phyloP scores from a whole-genome alignment of 2,797 vertebrate species.

The Pseudomugil tenellus region DNA sequence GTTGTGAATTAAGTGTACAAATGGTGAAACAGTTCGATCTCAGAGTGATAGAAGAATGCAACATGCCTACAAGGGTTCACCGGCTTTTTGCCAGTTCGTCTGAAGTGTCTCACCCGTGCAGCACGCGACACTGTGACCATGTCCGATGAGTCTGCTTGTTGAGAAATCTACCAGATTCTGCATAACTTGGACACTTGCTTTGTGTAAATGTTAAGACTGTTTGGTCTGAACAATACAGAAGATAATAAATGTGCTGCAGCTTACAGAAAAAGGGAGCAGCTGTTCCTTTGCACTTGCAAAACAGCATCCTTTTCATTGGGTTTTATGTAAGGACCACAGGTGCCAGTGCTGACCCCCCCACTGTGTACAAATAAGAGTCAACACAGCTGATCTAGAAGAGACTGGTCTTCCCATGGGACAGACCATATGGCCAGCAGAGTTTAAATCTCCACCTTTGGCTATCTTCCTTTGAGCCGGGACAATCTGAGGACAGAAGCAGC shows the following conservation, averaged over 20 bases:
- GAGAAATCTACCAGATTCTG: too few relatives aligned
- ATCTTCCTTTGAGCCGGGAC: constrained; percentile 46
- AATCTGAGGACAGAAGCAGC: constrained; percentile 42
- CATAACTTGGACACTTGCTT: neutral
- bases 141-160: constrained; percentile 5
- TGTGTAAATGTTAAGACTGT: neutral
- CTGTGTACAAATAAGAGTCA: neutral
- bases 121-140: constrained; percentile 1
- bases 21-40: constrained; percentile 6
- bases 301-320: constrained; percentile 7
- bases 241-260: neutral
- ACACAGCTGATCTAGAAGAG: constrained; percentile 29
- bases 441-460: constrained; percentile 19
- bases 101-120: constrained; percentile 3
- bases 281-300: neutral
- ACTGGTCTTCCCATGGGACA: constrained; percentile 20
- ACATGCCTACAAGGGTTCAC: constrained; percentile 6
- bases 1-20: constrained; percentile 13
- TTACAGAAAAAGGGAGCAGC: constrained; percentile 16
- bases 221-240: constrained; percentile 4
- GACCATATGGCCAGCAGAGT: constrained; percentile 6
- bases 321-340: constrained; percentile 5
- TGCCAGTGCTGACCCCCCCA: neutral
- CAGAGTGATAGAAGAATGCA: constrained; percentile 10
- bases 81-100: constrained; percentile 11